These are phyloP conservation scores for Spodoptera littoralis DNA, from an alignment of 2,888 invertebrate species.

Conservation along the genomic window DNA sequence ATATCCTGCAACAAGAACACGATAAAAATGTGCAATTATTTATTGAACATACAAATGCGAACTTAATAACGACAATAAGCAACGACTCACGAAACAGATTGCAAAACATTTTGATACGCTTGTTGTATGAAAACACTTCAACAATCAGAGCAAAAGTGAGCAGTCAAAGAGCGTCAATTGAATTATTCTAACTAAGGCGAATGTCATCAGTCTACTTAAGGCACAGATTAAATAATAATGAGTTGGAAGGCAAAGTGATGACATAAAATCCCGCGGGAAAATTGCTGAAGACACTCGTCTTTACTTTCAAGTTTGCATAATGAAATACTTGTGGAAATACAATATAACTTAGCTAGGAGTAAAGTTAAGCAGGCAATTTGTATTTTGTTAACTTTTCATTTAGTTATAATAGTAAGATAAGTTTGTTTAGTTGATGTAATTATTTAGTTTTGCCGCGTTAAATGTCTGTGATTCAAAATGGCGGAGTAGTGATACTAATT, in stretches of 20 bases:
- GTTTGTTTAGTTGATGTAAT: constrained; percentile 41
- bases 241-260: constrained; percentile 68
- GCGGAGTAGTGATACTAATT: neutral
- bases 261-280: constrained; percentile 69
- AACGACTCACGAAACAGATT: constrained; percentile 4
- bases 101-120: constrained; percentile 3
- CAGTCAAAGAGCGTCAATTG: constrained; percentile 46
- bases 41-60: too few relatives aligned
- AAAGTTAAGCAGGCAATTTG: constrained; percentile 71
- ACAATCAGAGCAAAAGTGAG: constrained; percentile 45
- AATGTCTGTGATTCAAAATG: constrained; percentile 18
- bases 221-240: constrained; percentile 68
- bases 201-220: constrained; percentile 49
- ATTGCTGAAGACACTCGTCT: constrained; percentile 69
- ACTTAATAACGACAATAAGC: neutral
- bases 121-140: constrained; percentile 26
- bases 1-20: too few relatives aligned
- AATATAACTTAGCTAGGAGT: constrained; percentile 62
- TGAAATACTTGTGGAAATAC: constrained; percentile 72
- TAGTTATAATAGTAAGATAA: constrained; percentile 56
- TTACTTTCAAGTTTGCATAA: constrained; percentile 73
- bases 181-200: constrained; percentile 47
- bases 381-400: constrained; percentile 70
- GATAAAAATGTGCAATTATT: too few relatives aligned
- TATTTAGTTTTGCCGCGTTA: constrained; percentile 23